These are phyloP conservation scores for Eulemur coronatus DNA, from an alignment of 2,797 vertebrate species.

Conservation along the genomic window DNA sequence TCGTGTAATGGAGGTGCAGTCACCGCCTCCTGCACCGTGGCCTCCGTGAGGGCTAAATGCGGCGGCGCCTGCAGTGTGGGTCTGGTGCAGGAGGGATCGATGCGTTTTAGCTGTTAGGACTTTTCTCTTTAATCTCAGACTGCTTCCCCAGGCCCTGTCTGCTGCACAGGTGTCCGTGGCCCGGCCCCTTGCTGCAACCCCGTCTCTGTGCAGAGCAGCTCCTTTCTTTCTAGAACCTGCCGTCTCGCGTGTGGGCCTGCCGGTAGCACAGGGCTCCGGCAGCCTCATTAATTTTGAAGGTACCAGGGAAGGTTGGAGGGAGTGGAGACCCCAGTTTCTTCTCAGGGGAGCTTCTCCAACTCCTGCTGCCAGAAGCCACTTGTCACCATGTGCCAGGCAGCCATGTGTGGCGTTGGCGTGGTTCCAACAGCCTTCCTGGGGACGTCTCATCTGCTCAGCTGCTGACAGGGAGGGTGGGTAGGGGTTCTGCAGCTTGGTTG, in stretches of 20 bases:
- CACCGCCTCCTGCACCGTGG: neutral
- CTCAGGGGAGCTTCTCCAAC: neutral
- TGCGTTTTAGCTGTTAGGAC: neutral
- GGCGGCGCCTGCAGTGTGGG: accelerated
- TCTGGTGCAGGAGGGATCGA: neutral
- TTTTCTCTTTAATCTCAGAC: neutral
- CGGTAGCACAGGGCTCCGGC: neutral
- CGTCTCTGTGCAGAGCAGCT: neutral
- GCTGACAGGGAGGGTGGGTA: neutral
- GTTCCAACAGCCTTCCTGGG: neutral
- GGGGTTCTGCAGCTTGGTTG: neutral
- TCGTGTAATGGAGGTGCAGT: neutral
- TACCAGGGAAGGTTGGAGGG: neutral
- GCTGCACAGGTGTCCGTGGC: neutral
- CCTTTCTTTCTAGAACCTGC: neutral
- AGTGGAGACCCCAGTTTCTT: neutral
- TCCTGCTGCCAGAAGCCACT: neutral
- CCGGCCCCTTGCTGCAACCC: neutral
- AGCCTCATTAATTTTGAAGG: neutral
- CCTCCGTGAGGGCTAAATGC: neutral
- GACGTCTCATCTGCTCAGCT: neutral
- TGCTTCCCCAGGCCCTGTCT: neutral
- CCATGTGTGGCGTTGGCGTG: neutral
- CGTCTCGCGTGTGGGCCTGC: neutral
- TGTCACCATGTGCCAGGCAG: neutral